Conservation (phyloP, 2,113 vertebrate genomes). For the Cheilinus undulatus region DNA sequence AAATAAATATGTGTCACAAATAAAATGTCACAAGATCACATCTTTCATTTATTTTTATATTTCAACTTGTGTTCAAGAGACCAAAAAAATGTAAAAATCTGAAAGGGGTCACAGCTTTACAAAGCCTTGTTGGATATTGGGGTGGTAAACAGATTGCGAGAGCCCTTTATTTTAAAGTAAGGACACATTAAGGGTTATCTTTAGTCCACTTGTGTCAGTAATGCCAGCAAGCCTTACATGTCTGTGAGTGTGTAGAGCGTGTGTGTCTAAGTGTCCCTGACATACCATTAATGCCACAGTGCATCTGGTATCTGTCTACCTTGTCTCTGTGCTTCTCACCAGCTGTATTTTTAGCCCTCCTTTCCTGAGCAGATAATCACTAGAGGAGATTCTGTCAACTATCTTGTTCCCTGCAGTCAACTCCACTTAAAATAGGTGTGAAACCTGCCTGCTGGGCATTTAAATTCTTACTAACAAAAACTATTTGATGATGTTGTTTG, state of each 20-base stretch:
- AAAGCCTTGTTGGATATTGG: background rate
- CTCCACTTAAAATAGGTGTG: conserved; percentile 30
- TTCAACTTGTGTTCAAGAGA: too few relatives aligned
- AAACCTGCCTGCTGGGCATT: conserved; percentile 25
- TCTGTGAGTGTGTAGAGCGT: conserved; percentile 23
- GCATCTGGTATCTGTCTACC: conserved; percentile 74
- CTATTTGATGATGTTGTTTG: background rate
- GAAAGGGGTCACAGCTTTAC: background rate
- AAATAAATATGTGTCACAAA: too few relatives aligned
- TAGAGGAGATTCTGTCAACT: conserved; percentile 57
- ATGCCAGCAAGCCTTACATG: conserved; percentile 26
- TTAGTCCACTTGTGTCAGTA: conserved; percentile 45
- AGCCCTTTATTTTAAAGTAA: conserved; percentile 41
- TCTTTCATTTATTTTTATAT: too few relatives aligned
- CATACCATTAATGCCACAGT: conserved; percentile 59
- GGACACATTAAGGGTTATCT: conserved; percentile 57
- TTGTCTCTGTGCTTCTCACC: conserved; percentile 71
- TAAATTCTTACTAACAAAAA: background rate
- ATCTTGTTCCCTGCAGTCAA: conserved; percentile 43
- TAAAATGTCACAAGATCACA: too few relatives aligned
- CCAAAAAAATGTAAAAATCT: too few relatives aligned
- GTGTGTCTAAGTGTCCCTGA: conserved; percentile 53
- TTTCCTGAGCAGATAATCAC: conserved; percentile 72
- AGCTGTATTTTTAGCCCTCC: conserved; percentile 82
- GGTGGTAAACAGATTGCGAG: conserved; percentile 12